Evolutionary conservation across 92 coral and sea anemone species (phyloP).

Genomic region (Palythoa grandis): DNA sequence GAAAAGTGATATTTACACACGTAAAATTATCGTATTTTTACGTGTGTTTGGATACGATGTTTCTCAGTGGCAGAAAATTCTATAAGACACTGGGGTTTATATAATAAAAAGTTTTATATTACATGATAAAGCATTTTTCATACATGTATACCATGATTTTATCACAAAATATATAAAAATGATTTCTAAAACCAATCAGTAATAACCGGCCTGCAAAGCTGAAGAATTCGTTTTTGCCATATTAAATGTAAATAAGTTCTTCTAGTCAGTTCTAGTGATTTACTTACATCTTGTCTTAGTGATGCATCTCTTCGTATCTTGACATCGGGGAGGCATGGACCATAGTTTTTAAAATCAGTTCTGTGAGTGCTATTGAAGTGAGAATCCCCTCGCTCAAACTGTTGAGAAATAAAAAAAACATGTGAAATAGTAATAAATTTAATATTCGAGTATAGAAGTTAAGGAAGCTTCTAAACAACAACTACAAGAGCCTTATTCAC

Average conservation of each 20-base stretch:
- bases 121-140: not conserved
- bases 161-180: not conserved
- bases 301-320: slow-evolving; percentile 83
- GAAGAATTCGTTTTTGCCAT: no score
- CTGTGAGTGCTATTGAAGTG: slow-evolving; percentile 86
- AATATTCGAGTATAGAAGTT: no score
- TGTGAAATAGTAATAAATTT: not conserved
- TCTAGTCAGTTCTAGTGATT: no score
- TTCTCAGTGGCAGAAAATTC: no score
- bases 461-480: no score
- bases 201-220: not conserved
- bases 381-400: slow-evolving; percentile 87
- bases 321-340: slow-evolving; percentile 85
- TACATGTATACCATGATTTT: no score
- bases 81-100: no score
- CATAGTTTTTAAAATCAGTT: slow-evolving; percentile 96
- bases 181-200: not conserved
- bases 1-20: no score
- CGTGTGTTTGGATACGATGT: no score
- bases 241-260: no score
- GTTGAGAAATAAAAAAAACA: slow-evolving; percentile 4
- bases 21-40: no score
- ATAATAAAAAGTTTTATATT: not conserved
- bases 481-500: no score
- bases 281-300: slow-evolving; percentile 85